Evolutionary conservation across 2,113 vertebrate species (phyloP), one percentile per base, ranked within the genome.

Genomic region (Gymnorhina tibicen): DNA sequence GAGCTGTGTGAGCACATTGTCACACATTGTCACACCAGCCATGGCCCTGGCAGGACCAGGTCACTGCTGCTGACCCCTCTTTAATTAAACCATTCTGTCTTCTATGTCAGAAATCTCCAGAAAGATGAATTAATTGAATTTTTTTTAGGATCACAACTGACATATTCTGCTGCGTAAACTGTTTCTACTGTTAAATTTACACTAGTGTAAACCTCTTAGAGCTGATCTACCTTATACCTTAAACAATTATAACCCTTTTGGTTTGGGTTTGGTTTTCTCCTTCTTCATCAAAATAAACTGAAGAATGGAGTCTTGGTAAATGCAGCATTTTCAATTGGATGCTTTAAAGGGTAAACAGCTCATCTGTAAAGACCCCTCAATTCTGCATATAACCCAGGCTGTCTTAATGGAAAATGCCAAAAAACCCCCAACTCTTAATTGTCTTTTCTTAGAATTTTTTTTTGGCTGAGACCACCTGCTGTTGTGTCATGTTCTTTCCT

Each of bases 401-500:
- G 3, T 55, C 33, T 56, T 55, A 26, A 27, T 21, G 16, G 12
- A 64, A 86, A 78, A 68, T 6, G 4, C 20, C 13, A 32, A 47
- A 69, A 42, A 42, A 42, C 13, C 11, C 11, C 39, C 39, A n/a
- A n/a, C 44, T 9, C 50, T 8, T 24, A 7, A 4, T 16, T 69
- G 62, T 41, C 1, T 52, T 77, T 79, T 50, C 35, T 41, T 41
- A 30, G 9, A 17, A 1, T 16, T 10, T 64, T 37, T 58, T 39
- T 42, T 53, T 72, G 47, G 13, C 10, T 59, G 11, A 67, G 16
- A 24, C 64, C 16, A 7, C 4, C n/a, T 63, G 8, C 3, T 76
- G 22, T 39, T 39, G 4, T 23, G 7, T 27, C 28, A 10, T 0
- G 0, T 47, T 87, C 20, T 62, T 72, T 87, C 15, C 12, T 72